A percentile compares a stretch with the other conserved stretches of the same genome.
Evolutionary conservation across 1,140 invertebrate species (phyloP).

Genomic region (Drosophila sturtevanti): DNA sequence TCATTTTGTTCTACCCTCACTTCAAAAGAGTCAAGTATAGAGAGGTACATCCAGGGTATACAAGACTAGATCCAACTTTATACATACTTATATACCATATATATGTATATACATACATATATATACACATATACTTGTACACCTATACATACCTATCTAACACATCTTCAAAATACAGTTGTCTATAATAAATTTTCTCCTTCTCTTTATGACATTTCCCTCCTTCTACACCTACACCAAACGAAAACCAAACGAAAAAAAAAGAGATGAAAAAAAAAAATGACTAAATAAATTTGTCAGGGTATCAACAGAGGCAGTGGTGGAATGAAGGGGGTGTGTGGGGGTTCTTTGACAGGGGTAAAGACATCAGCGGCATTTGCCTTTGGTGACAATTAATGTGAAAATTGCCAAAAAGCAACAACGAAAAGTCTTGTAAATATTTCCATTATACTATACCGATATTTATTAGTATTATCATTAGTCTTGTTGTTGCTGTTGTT

Average conservation of each 20-base stretch:
- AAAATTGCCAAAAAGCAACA: conserved; percentile 34
- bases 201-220: conserved; percentile 28
- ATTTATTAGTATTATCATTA: conserved; percentile 19
- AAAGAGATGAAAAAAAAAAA: conserved; percentile 26
- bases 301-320: conserved; percentile 9
- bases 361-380: conserved; percentile 5
- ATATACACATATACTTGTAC: background rate
- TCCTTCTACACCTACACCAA: conserved; percentile 18
- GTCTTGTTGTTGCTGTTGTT: conserved; percentile 15
- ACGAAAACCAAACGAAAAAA: conserved; percentile 3
- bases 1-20: background rate
- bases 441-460: conserved; percentile 31
- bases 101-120: background rate
- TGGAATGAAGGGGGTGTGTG: background rate
- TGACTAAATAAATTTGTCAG: conserved; percentile 9
- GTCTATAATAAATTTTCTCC: conserved; percentile 68
- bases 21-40: conserved; percentile 12
- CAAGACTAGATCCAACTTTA: conserved; percentile 2
- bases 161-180: conserved; percentile 61
- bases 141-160: background rate
- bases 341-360: background rate
- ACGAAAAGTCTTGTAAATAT: conserved; percentile 37
- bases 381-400: conserved; percentile 24
- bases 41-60: conserved; percentile 6
- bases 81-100: background rate